phyloP scores from a whole-genome alignment of 2,888 invertebrate species.

The Cerastoderma edule region DNA sequence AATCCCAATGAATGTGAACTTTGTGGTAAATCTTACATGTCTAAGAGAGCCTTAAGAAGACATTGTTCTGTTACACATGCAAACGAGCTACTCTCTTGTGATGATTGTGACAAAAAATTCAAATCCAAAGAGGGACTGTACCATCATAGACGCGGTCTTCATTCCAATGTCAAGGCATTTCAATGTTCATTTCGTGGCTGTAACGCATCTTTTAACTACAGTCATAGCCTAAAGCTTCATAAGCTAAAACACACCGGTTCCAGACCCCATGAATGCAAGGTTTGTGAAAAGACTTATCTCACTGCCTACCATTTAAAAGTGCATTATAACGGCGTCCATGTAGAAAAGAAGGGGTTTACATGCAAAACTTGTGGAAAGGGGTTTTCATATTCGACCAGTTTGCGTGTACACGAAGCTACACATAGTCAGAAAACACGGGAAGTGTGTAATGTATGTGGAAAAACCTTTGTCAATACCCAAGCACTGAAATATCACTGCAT shows the following conservation, averaged over 20 bases:
- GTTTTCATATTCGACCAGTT: conserved; percentile 78
- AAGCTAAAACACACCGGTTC: conserved; percentile 74
- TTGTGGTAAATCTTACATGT: conserved; percentile 61
- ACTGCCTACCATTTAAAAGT: conserved; percentile 78
- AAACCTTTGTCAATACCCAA: conserved; percentile 74
- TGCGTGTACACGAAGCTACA: conserved; percentile 76
- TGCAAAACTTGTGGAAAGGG: conserved; percentile 76
- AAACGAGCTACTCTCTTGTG: conserved; percentile 67
- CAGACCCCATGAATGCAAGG: conserved; percentile 74
- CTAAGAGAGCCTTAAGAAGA: conserved; percentile 57
- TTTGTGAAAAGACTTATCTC: conserved; percentile 79
- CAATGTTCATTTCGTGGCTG: conserved; percentile 75
- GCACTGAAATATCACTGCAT: conserved; percentile 69
- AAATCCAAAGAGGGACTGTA: conserved; percentile 73
- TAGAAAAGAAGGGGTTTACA: conserved; percentile 62
- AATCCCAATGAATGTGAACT: conserved; percentile 50
- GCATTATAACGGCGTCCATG: conserved; percentile 77
- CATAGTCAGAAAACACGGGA: conserved; percentile 75
- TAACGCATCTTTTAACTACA: conserved; percentile 75
- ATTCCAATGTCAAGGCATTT: conserved; percentile 72
- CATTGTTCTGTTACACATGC: conserved; percentile 56
- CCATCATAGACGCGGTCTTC: conserved; percentile 78
- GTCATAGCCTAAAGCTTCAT: conserved; percentile 79
- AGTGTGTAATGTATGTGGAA: conserved; percentile 72
- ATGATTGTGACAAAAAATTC: conserved; percentile 75